Conservation (phyloP, 2,888 invertebrate genomes). For the Acronicta leporina region DNA sequence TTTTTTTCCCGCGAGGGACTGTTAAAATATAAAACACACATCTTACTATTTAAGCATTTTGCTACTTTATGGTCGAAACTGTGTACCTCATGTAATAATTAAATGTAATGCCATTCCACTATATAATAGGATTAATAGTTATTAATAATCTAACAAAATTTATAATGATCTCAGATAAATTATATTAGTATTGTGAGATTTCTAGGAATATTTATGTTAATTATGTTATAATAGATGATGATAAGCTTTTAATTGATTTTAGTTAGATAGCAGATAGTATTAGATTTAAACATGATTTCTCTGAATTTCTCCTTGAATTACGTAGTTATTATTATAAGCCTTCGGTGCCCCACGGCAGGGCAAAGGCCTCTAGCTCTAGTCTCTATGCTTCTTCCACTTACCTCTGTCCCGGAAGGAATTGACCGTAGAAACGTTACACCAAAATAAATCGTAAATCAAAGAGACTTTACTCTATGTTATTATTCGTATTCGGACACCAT, state of each 20-base stretch:
- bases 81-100: too few species aligned
- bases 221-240: constrained; percentile 7
- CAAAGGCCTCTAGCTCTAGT: too few species aligned
- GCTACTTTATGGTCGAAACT: background rate
- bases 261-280: constrained; percentile 3
- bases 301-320: constrained; percentile 6
- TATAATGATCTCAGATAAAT: background rate
- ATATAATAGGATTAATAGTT: constrained; percentile 12
- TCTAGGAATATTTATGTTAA: constrained; percentile 18
- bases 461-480: too few species aligned
- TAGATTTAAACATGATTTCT: constrained; percentile 18
- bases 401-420: too few species aligned
- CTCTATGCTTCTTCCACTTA: too few species aligned
- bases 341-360: too few species aligned
- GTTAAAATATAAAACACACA: too few species aligned
- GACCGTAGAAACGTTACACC: too few species aligned
- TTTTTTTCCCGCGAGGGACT: too few species aligned
- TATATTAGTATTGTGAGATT: constrained; percentile 13
- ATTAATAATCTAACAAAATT: constrained; percentile 4
- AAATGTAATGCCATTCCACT: background rate
- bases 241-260: constrained; percentile 16
- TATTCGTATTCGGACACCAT: too few species aligned
- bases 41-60: too few species aligned
- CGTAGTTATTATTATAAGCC: constrained; percentile 2
- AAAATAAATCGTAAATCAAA: too few species aligned